Conservation (phyloP, 2,888 invertebrate genomes). For the Auanema sp. region DNA sequence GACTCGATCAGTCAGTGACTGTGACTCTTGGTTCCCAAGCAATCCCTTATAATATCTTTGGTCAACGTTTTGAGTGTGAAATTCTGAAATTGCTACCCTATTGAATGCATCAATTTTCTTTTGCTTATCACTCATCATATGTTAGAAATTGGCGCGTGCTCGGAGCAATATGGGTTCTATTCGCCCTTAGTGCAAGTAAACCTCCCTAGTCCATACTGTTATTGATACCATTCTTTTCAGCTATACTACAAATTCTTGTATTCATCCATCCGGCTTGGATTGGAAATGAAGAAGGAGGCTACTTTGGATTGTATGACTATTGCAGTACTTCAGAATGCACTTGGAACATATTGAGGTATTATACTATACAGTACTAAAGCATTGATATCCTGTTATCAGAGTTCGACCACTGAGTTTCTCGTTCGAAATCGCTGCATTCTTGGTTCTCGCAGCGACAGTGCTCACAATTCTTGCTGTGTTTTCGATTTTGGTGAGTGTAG, state of each 20-base stretch:
- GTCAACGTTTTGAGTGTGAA: no score
- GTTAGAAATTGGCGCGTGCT: constrained; percentile 74
- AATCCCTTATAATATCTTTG: no score
- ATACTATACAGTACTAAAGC: not conserved
- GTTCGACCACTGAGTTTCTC: constrained; percentile 78
- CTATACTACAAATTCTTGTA: constrained; percentile 89
- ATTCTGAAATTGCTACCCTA: not conserved
- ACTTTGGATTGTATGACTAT: constrained; percentile 88
- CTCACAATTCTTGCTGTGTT: constrained; percentile 84
- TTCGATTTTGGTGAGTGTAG: constrained; percentile 78
- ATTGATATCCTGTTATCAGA: constrained; percentile 22
- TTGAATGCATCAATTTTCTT: constrained; percentile 40
- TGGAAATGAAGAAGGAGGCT: constrained; percentile 72
- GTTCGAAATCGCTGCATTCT: constrained; percentile 83
- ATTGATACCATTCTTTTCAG: constrained; percentile 63
- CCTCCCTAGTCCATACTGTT: not conserved
- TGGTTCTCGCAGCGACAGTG: constrained; percentile 81
- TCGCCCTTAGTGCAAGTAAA: constrained; percentile 77
- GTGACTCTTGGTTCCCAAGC: no score
- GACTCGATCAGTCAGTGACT: no score
- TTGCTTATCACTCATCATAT: constrained; percentile 60
- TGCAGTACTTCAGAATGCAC: constrained; percentile 68
- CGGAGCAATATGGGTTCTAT: constrained; percentile 94
- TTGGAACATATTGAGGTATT: constrained; percentile 36
- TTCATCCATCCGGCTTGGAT: constrained; percentile 81